Evolutionary conservation across 2,888 invertebrate species (phyloP).

Genomic region (Epinotia bilunana): DNA sequence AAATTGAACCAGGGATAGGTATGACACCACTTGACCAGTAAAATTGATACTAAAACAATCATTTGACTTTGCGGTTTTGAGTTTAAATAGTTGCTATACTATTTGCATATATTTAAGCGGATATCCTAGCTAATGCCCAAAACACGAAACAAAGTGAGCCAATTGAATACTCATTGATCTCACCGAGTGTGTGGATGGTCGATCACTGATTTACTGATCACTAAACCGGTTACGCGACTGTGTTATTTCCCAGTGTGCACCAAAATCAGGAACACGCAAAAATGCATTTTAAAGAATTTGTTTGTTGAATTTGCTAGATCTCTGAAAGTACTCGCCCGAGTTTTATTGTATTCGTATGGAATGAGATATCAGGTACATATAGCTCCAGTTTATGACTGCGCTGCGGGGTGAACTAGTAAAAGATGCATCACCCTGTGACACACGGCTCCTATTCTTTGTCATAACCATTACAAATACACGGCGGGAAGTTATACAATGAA

Average conservation of each 20-base stretch:
- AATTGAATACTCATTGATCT: background rate
- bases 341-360: too few species aligned
- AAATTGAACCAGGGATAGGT: background rate
- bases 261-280: background rate
- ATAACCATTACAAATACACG: conserved; percentile 1
- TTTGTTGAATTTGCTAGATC: too few species aligned
- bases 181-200: background rate
- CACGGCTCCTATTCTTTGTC: background rate
- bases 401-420: background rate
- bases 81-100: background rate
- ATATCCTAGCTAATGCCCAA: background rate
- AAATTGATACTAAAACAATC: background rate
- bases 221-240: background rate
- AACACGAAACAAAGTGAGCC: background rate
- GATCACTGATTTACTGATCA: background rate
- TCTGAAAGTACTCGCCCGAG: too few species aligned
- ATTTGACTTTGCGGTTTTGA: background rate
- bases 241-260: background rate
- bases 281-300: too few species aligned
- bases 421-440: conserved; percentile 1
- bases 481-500: conserved; percentile 37
- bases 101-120: background rate
- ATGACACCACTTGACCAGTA: background rate
- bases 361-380: too few species aligned
- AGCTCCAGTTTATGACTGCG: too few species aligned